Percentiles rank a stretch among this genome's conserved stretches.
Evolutionary conservation across 2,797 vertebrate genomes (phyloP).

Genomic region (Austrolebias charrua): DNA sequence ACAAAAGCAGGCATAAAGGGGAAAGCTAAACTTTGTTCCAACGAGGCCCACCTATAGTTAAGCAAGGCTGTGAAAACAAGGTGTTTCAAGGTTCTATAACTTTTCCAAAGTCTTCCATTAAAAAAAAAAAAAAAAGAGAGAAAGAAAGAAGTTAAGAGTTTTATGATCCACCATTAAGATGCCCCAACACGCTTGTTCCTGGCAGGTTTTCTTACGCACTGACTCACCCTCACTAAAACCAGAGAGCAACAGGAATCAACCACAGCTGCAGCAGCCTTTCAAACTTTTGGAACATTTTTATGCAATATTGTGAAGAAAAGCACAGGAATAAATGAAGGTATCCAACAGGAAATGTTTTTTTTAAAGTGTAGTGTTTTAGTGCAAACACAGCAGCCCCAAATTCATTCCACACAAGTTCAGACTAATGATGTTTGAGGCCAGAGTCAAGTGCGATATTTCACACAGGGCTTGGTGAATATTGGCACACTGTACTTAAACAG

Average conservation of each 20-base stretch:
- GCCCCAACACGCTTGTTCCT: conserved; percentile 65
- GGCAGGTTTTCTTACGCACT: conserved; percentile 54
- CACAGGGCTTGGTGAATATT: conserved; percentile 46
- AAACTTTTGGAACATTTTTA: neutral
- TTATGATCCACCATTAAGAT: conserved; percentile 72
- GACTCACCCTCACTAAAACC: conserved; percentile 37
- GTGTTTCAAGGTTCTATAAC: conserved; percentile 59
- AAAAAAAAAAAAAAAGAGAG: too few species aligned
- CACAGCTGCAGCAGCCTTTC: conserved; percentile 24
- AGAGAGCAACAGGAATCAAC: conserved; percentile 29
- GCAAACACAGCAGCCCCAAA: neutral
- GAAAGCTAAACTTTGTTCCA: conserved; percentile 58
- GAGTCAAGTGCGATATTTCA: conserved; percentile 63
- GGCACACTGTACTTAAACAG: conserved; percentile 10
- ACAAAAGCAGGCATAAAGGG: conserved; percentile 25
- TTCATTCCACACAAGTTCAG: conserved; percentile 11
- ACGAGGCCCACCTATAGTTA: conserved; percentile 52
- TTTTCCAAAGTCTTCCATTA: conserved; percentile 66
- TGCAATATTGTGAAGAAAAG: neutral
- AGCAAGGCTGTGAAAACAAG: conserved; percentile 58
- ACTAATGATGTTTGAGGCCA: conserved; percentile 26
- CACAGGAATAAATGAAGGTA: neutral
- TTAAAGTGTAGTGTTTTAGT: neutral
- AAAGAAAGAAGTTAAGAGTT: conserved; percentile 68
- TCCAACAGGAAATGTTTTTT: neutral